Evolutionary conservation across 2,113 vertebrate genomes (phyloP).

Genomic region (Addax nasomaculatus): DNA sequence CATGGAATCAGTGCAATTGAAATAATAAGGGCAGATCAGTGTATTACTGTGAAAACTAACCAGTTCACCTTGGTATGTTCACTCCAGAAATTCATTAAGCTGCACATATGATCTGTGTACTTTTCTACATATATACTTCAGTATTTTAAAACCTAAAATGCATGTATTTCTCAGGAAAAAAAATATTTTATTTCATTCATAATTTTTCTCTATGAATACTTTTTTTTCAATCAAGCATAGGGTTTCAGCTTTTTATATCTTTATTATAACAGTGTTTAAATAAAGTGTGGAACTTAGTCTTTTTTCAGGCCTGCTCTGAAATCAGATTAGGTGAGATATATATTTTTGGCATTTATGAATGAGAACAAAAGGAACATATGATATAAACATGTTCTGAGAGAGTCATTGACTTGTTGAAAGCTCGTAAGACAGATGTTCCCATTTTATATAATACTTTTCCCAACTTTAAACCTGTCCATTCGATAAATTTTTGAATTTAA

Average conservation of each 20-base stretch:
- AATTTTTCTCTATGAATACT: neutral
- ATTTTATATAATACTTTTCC: neutral
- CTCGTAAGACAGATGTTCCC: neutral
- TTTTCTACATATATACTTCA: neutral
- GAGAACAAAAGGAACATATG: neutral
- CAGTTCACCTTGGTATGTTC: neutral
- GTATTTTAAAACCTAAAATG: neutral
- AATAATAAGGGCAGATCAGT: neutral
- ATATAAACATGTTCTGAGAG: slow-evolving; percentile 1
- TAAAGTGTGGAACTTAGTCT: neutral
- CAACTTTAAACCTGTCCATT: neutral
- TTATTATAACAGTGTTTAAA: neutral
- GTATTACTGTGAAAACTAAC: neutral
- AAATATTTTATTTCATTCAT: neutral
- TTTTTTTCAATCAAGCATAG: neutral
- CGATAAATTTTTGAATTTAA: neutral
- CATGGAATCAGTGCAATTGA: neutral
- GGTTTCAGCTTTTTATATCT: neutral
- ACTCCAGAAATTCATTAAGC: neutral
- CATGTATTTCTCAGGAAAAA: neutral
- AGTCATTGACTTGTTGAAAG: neutral
- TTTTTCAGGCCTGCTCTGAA: neutral
- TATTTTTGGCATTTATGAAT: slow-evolving; percentile 9
- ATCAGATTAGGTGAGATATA: neutral
- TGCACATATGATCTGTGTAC: neutral